These are phyloP conservation scores for Argopecten irradians DNA, from an alignment of 1,140 invertebrate genomes.

Conservation along the genomic window DNA sequence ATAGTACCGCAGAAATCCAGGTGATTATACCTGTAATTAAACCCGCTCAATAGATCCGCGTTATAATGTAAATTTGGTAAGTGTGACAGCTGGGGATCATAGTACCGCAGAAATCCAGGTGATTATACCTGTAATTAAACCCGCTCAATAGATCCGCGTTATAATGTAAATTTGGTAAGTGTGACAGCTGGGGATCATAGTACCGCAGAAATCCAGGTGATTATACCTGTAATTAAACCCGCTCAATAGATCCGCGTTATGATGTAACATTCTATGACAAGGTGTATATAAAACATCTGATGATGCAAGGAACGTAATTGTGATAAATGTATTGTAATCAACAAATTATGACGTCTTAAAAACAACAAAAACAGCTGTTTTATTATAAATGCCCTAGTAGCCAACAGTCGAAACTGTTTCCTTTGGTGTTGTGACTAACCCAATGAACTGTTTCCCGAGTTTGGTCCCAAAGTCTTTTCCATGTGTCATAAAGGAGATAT, in stretches of 20 bases:
- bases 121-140: neutral
- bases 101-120: neutral
- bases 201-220: neutral
- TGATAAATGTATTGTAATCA: too few relatives aligned
- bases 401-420: too few relatives aligned
- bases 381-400: too few relatives aligned
- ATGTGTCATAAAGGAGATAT: too few relatives aligned
- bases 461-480: too few relatives aligned
- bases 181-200: neutral
- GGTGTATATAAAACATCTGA: neutral
- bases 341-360: too few relatives aligned
- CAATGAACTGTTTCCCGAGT: too few relatives aligned
- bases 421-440: too few relatives aligned
- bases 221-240: neutral
- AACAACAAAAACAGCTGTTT: neutral
- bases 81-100: neutral
- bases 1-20: neutral
- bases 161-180: constrained; percentile 40
- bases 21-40: neutral
- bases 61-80: constrained; percentile 40
- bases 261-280: constrained; percentile 32
- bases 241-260: too few relatives aligned
- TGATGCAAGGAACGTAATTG: neutral
- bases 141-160: too few relatives aligned
- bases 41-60: neutral